Base-by-base conservation (phyloP, 2,113 vertebrate genomes). In the Periophthalmodon schlosseri region DNA sequence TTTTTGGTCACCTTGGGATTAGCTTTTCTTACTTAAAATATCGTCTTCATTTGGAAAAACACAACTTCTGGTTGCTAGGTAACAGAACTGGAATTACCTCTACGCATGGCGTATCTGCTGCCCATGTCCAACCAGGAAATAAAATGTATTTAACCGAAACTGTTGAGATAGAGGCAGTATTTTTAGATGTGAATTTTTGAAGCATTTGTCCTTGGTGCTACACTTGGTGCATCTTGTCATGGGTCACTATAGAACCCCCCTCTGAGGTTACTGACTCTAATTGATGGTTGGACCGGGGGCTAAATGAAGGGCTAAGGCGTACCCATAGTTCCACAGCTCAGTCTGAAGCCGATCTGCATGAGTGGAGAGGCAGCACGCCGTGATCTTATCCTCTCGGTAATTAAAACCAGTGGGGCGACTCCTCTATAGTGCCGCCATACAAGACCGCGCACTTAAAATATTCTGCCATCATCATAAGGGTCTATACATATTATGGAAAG, bases 271-370 rank as follows among this genome's bases (percentile, higher is more conserved):
- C 61, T 18, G 24, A 69, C 47, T n/a, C 1, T 82, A 78, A 80
- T 68, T 67, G 33, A 69, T 15, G 76, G 56, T 49, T 80, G 23
- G 21, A 70, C n/a, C 18, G 23, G 47, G 65, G 57, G 70, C 23
- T 77, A 81, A 84, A 81, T 86, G 73, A 75, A 69, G 33, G 72
- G 79, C 36, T 69, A 28, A 58, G 67, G 33, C 34, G 61, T 14
- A 72, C 33, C 24, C 64, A 47, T 76, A 54, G 28, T 75, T 72
- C 60, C 33, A 66, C 65, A 63, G 0, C 10, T 69, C 56, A 70
- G 68, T 60, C 28, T 14, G 66, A 71, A 56, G 66, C 66, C n/a
- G 66, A 44, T 83, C 54, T 71, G 76, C 74, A 69, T 70, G 33
- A 70, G 33, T 72, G 69, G 33, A 75, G 72, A 21, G 49, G 66